Evolutionary conservation across 2,113 vertebrate genomes (phyloP), one percentile per base, ranked within the genome.

Genomic region (Elgaria multicarinata): DNA sequence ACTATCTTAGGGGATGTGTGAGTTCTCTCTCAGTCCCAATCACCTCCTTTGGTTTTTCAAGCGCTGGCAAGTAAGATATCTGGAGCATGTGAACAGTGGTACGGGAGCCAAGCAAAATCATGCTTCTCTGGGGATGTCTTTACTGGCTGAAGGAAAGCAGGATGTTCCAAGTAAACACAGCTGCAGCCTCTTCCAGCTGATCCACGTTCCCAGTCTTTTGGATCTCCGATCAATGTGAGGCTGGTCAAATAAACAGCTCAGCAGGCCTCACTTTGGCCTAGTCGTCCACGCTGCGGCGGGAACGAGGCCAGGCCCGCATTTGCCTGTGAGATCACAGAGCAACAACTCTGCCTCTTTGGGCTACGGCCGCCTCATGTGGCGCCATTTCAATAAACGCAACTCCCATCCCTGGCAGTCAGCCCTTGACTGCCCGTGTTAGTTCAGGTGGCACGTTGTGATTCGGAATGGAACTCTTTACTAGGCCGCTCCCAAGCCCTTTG

Each of bases 81-180:
- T 16, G 2, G 12, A 77, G 46, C 24, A 87, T 85, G 5, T 0
- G 0, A 86, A 83, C n/a, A 87, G 58, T 26, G 83, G 93, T 82
- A 71, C 79, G 66, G 28, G 0, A 67, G 36, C 33, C 89, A 86
- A 58, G n/a, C 79, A 18, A 91, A 67, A 44, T 50, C 83, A 91
- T 86, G 28, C 86, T 92, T 91, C 44, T 91, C 86, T 71, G 53
- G 76, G 69, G 64, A 83, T 78, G 92, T 66, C 76, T 88, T 67
- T 89, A 78, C 88, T 87, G 94, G 93, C 86, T 89, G 83, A 79
- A 93, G 89, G 90, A 94, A 85, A 0, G 3, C 94, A 93, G 94
- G 91, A 94, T 92, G 87, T 95, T 92, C 88, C 82, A 94, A 84
- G 92, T 89, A 96, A 95, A 96, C 92, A 96, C 95, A 95, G 94